Base-by-base conservation (phyloP, 1,140 invertebrate species). In the Cotesia glomerata region DNA sequence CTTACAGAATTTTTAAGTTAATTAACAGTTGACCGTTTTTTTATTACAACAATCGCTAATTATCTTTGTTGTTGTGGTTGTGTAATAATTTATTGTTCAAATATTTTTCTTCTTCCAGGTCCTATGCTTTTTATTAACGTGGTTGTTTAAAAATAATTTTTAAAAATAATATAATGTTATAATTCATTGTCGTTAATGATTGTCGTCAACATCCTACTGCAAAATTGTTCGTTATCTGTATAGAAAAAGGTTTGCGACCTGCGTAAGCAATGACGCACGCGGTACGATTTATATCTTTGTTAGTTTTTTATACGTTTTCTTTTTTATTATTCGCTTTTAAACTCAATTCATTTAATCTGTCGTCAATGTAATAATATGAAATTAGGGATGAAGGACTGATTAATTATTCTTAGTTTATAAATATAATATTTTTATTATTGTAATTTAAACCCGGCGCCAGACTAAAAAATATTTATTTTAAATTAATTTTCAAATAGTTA, bases 191-290 rank as follows among this genome's bases (percentile, higher is more conserved):
- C 56, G 63, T 58, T 52, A 54, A 66, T 63, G 59, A 66, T 54
- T 45, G 45, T 1, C 26, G n/a, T 39, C 49, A 9, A 9, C 11
- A 51, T 34, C 16, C 3, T 32, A 26, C n/a, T 11, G 34, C 16
- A 64, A 56, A 71, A 71, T 64, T 64, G 36, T 14, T 36, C 52
- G 52, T 35, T 34, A 16, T 64, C 63, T 61, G 51, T 36, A 11
- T n/a, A 56, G 70, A 66, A 74, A 73, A 67, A 75, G 70, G 56
- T 56, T 71, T 66, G 69, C 74, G 63, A 75, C 39, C 69, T 73
- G 72, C 72, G 75, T 76, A 75, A 73, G 69, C 71, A 73, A 59
- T 76, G 75, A 76, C 75, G 75, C 75, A 73, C 71, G 68, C 45
- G 18, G 54, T 49, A 54, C 51, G 64, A 73, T 45, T 71, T 74